Evolutionary conservation across 2,113 vertebrate genomes (phyloP).

Genomic region (Burhinus oedicnemus): DNA sequence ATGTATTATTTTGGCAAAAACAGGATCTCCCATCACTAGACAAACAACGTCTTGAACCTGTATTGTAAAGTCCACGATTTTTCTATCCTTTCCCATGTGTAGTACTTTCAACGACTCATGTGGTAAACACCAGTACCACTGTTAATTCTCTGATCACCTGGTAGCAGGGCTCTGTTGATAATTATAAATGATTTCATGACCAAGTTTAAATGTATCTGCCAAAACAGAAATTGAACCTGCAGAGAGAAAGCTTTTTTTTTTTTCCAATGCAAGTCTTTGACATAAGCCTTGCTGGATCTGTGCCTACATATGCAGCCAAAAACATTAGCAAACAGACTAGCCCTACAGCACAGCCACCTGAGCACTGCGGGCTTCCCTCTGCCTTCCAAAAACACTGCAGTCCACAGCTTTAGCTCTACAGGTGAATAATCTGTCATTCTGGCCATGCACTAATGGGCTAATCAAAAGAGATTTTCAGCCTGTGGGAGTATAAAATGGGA

Average conservation of each 20-base stretch:
- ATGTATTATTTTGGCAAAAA: neutral
- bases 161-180: neutral
- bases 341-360: slow-evolving; percentile 20
- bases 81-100: neutral
- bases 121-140: neutral
- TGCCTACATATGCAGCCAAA: slow-evolving; percentile 60
- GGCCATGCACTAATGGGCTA: slow-evolving; percentile 15
- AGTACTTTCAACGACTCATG: rapidly evolving
- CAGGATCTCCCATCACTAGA: neutral
- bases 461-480: neutral
- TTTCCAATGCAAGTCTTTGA: slow-evolving; percentile 62
- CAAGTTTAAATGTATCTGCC: neutral
- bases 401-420: slow-evolving; percentile 4
- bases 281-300: slow-evolving; percentile 69
- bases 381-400: neutral
- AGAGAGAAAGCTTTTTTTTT: slow-evolving; percentile 8
- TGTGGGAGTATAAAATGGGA: neutral
- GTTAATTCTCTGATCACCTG: neutral
- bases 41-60: neutral
- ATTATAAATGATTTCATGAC: neutral
- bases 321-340: slow-evolving; percentile 40
- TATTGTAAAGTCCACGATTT: neutral
- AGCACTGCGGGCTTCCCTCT: slow-evolving; percentile 14
- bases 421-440: slow-evolving; percentile 18
- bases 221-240: slow-evolving; percentile 55